Percentiles rank a stretch among this genome's conserved stretches.
Evolutionary conservation across 2,888 invertebrate genomes (phyloP).

Genomic region (Cerastoderma edule): DNA sequence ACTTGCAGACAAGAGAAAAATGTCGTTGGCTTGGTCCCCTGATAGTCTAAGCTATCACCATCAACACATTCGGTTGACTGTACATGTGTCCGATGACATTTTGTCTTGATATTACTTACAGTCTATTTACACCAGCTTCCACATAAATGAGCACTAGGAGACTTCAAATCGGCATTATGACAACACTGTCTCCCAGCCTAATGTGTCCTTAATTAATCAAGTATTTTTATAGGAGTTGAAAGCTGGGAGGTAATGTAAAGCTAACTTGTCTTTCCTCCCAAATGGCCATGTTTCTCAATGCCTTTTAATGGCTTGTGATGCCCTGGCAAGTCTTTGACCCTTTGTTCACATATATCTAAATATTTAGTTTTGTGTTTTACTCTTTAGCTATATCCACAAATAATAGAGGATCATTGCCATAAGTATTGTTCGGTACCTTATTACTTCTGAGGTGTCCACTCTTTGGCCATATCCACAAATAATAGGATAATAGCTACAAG

Average conservation of each 20-base stretch:
- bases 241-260: conserved; percentile 44
- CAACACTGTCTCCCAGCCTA: conserved; percentile 45
- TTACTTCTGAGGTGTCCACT: too few species aligned
- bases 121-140: conserved; percentile 58
- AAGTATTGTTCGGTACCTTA: too few species aligned
- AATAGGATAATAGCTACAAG: too few species aligned
- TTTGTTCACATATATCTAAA: background rate
- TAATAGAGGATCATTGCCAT: too few species aligned
- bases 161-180: conserved; percentile 49
- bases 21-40: too few species aligned
- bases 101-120: conserved; percentile 51
- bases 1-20: too few species aligned
- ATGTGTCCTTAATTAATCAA: conserved; percentile 66
- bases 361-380: too few species aligned
- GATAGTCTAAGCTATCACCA: conserved; percentile 12
- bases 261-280: conserved; percentile 41
- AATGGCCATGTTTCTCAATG: conserved; percentile 43
- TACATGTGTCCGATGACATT: conserved; percentile 29
- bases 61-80: conserved; percentile 12
- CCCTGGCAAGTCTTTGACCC: conserved; percentile 31
- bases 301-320: conserved; percentile 52
- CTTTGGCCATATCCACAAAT: too few species aligned
- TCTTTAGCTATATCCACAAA: too few species aligned
- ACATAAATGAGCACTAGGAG: conserved; percentile 49
- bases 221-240: conserved; percentile 61